phyloP scores from a whole-genome alignment of 2,113 vertebrate genomes.

The Stigmatopora argus region DNA sequence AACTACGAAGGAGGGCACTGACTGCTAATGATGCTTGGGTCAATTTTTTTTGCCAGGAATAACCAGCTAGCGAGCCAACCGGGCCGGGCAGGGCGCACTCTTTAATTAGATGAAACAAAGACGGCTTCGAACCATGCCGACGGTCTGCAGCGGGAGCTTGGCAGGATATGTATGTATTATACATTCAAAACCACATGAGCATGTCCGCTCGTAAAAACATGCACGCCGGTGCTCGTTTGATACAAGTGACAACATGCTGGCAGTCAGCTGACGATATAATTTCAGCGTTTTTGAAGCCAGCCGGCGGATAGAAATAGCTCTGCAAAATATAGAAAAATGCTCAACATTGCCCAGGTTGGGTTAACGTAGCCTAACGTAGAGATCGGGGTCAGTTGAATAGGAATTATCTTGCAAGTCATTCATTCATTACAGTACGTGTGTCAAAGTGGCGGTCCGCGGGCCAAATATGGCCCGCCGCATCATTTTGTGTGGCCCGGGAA shows the following conservation, averaged over 20 bases:
- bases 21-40: conserved; percentile 40
- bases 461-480: too few relatives aligned
- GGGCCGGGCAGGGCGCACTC: conserved; percentile 42
- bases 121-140: conserved; percentile 14
- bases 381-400: too few relatives aligned
- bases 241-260: conserved; percentile 25
- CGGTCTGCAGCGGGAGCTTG: neutral
- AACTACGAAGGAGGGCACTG: conserved; percentile 29
- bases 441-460: too few relatives aligned
- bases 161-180: conserved; percentile 4
- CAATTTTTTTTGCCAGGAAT: conserved; percentile 48
- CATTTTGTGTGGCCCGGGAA: too few relatives aligned
- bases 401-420: too few relatives aligned
- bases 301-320: conserved; percentile 46
- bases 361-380: too few relatives aligned
- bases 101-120: conserved; percentile 59
- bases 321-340: conserved; percentile 30
- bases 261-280: conserved; percentile 35
- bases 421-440: too few relatives aligned
- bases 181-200: conserved; percentile 14
- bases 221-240: conserved; percentile 3
- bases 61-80: conserved; percentile 41
- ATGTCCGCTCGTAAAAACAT: conserved; percentile 13
- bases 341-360: conserved; percentile 24
- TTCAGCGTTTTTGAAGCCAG: conserved; percentile 27